Conservation (phyloP, 2,888 invertebrate species). For the Pandemis heparana region DNA sequence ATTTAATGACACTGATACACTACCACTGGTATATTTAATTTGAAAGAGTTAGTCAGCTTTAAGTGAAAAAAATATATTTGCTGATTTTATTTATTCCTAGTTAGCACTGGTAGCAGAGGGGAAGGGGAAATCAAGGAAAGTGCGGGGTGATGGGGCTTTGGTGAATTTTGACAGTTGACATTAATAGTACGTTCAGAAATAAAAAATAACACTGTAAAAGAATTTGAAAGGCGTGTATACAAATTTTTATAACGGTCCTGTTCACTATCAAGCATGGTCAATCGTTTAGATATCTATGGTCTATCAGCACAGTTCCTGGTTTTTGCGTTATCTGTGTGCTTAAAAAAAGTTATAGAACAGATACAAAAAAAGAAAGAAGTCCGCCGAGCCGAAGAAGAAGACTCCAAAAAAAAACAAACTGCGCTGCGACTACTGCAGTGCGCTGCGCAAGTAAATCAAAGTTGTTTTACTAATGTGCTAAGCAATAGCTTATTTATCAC, state of each 20-base stretch:
- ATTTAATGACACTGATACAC: conserved; percentile 28
- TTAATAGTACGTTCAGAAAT: conserved; percentile 12
- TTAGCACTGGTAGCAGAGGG: background rate
- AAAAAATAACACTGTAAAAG: background rate
- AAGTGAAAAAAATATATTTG: conserved; percentile 10
- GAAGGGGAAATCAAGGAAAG: background rate
- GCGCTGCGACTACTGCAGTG: conserved; percentile 27
- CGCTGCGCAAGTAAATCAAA: conserved; percentile 37
- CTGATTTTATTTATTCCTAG: conserved; percentile 9
- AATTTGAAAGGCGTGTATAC: background rate
- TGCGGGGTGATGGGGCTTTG: background rate
- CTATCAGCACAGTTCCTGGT: background rate
- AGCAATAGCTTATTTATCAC: conserved; percentile 7
- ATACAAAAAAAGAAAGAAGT: background rate
- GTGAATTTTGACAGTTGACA: conserved; percentile 22
- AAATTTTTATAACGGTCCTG: background rate
- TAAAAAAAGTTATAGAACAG: background rate
- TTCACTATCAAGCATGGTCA: background rate
- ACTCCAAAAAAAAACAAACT: conserved; percentile 26
- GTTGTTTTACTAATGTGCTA: conserved; percentile 5
- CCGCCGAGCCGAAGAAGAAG: background rate
- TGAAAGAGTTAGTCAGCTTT: conserved; percentile 18
- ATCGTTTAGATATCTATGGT: conserved; percentile 13
- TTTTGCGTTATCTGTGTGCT: background rate
- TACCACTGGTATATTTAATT: conserved; percentile 4